phyloP scores from a whole-genome alignment of 2,888 invertebrate species.

The Microctonus aethiopoides region DNA sequence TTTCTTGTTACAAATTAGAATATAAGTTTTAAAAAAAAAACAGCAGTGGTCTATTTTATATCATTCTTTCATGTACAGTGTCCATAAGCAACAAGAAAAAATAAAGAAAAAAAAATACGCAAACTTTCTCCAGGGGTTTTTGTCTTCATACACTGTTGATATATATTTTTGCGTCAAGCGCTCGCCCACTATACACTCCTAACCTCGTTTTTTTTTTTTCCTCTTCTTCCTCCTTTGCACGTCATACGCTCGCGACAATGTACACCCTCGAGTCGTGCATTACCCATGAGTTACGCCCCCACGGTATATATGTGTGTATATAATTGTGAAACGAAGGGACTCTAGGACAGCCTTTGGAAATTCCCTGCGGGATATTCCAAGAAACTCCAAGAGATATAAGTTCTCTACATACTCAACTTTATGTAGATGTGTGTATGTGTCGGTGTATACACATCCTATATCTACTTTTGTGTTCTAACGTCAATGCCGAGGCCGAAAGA shows the following conservation, averaged over 20 bases:
- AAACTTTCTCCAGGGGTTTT: conserved; percentile 11
- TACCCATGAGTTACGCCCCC: conserved; percentile 32
- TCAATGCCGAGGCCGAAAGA: background rate
- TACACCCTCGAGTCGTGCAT: conserved; percentile 35
- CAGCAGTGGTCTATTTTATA: background rate
- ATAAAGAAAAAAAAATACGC: conserved; percentile 2
- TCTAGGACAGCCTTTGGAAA: conserved; percentile 33
- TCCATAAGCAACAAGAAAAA: background rate
- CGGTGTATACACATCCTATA: background rate
- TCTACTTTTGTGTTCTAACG: background rate
- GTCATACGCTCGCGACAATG: conserved; percentile 41
- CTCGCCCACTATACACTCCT: conserved; percentile 26
- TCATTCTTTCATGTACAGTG: background rate
- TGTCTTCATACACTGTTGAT: conserved; percentile 28
- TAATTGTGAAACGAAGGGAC: conserved; percentile 30
- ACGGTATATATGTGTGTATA: background rate
- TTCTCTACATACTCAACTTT: background rate
- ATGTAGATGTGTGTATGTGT: background rate
- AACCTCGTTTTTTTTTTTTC: conserved; percentile 27
- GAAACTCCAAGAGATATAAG: conserved; percentile 28
- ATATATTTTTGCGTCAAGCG: conserved; percentile 22
- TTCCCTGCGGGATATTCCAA: conserved; percentile 33
- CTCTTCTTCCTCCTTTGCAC: conserved; percentile 32
- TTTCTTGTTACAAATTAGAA: background rate
- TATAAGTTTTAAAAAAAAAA: background rate